Base-by-base conservation (phyloP, 2,888 invertebrate genomes). In the Sipunculus nudus region DNA sequence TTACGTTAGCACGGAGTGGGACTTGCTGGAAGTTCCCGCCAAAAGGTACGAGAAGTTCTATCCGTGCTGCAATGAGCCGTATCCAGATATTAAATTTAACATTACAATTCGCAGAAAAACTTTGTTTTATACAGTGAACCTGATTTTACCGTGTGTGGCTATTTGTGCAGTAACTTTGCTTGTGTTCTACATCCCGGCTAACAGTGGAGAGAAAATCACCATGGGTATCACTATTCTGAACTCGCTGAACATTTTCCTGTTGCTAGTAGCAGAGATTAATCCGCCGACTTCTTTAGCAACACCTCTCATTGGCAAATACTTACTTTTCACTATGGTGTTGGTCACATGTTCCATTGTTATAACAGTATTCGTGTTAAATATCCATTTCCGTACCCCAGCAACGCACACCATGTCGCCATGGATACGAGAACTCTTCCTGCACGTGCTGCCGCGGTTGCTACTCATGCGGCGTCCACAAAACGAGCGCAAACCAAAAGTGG, bases 201-300 rank as follows among this genome's bases (percentile, higher is more conserved):
- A 98, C 84, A 96, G 96, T 0, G 97, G 97, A 19, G 98, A 99
- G 84, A 99, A 99, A 85, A 96, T 99, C 63, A 96, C 96, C 0
- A 87, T 99, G 41, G 96, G 96, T 47, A 85, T 98, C 85, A 96
- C 96, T 55, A 98, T 98, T 86, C 89, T 98, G 77, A 96, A 97
- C 86, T 96, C 96, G 86, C 92, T 98, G 81, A 96, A 97, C 88
- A 97, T 98, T 88, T 98, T 98, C 89, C 97, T 98, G 87, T 88
- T 98, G 70, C 88, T 98, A 85, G 93, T 98, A 75, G 96, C 97
- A 74, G 97, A 98, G 87, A 97, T 98, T 80, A 97, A 98, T 83
- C 98, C 98, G 43, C 97, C 97, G 53, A 98, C 98, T 56, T 96
- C 96, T 32, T 87, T 98, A 79, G 97, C 97, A 71, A 95, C 98